Evolutionary conservation across 2,888 invertebrate genomes (phyloP), one percentile per base, ranked within the genome.

Genomic region (Anoplius nigerrimus): DNA sequence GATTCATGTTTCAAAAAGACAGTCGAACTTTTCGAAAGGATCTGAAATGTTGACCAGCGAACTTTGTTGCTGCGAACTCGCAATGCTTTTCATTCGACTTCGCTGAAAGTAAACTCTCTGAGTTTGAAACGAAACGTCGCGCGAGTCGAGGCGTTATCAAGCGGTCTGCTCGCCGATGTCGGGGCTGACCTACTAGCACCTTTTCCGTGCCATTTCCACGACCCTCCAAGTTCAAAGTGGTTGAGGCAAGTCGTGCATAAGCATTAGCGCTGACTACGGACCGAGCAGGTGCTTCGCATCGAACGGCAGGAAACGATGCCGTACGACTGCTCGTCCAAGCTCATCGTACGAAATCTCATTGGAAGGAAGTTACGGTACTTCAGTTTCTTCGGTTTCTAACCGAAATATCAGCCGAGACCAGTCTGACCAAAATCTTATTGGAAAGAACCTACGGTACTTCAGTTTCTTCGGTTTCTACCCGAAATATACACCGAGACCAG

Each of bases 161-260:
- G 62, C 34, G 34, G 34, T 11, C 34, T 34, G 34, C 11, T 11
- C 11, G 34, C 34, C 11, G 34, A 34, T 34, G 34, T 11, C 34
- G 48, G n/a, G 48, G 18, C 48, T 73, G 83, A 83, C 84, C 85
- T 70, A 82, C 67, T 83, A 77, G 74, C 85, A 84, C 74, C 81
- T 80, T 85, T 86, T 84, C 80, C 82, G 66, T 79, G 69, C 82
- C 76, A 83, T 80, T 82, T 82, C 72, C 78, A 69, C 81, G 80
- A 81, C 76, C 80, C 78, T 71, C 76, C 83, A 80, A 82, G 84
- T 84, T 84, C 83, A 84, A 83, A 84, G 83, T 77, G 80, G 76
- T 73, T 66, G 78, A 59, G 65, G 76, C 75, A 76, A 84, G 76
- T 80, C 82, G 80, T 81, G 84, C 82, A 78, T 79, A 75, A 78